Base-by-base conservation (phyloP, 2,888 invertebrate species). In the Heteromyza rotundicornis region DNA sequence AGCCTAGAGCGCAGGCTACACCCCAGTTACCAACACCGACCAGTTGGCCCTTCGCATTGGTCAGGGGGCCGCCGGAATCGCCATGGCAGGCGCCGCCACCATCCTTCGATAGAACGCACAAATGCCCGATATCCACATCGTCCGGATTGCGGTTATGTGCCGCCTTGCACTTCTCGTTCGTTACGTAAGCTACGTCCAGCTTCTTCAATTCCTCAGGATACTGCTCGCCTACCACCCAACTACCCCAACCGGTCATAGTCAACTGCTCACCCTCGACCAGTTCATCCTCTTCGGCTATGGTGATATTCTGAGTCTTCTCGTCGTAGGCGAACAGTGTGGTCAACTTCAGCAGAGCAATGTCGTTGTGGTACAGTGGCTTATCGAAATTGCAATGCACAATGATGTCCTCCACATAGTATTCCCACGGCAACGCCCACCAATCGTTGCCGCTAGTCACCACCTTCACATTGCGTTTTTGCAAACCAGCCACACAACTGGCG, bases 301-400 rank as follows among this genome's bases (percentile, higher is more conserved):
- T 85, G 0, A 90, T 83, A 1, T 87, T 86, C 59, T 87, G 82
- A 0, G 89, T 87, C 0, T 76, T 75, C 0, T 85, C 82, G 53
- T 85, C 83, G 64, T 87, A 87, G 14, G 80, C 78, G 2, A 90
- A 84, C 22, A 84, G 82, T 0, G 84, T 71, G 0, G 84, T 78
- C 27, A 91, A 82, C 70, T 87, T 86, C 2, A 92, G 73, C 1
- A 92, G 76, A 0, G 90, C 91, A 61, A 92, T 89, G 70, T 92
- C 92, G 72, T 92, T 87, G 55, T 82, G 78, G 51, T 79, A 82
- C 27, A 75, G 24, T 1, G 82, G 82, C 50, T 74, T 66, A 62
- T 83, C 81, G 54, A 78, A 81, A 32, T 75, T 74, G 32, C 77
- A 77, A 44, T 82, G 82, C 0, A 71, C 19, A 2, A 71, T 61